Evolutionary conservation across 2,797 vertebrate genomes (phyloP).

Genomic region (Dicrostonyx torquatus): DNA sequence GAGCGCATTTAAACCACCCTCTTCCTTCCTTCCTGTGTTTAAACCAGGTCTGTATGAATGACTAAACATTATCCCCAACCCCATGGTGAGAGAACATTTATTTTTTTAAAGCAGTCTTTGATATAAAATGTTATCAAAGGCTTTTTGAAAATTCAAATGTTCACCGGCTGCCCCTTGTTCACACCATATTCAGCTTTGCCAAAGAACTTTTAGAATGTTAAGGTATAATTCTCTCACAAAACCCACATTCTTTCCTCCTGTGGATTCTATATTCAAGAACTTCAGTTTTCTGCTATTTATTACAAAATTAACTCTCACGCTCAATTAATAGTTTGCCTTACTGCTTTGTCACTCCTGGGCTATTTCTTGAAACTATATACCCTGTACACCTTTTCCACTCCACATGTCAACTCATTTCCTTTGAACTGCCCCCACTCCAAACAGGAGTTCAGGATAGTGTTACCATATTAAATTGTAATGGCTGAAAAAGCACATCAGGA

Average conservation of each 20-base stretch:
- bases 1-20: slow-evolving; percentile 12
- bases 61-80: slow-evolving; percentile 45
- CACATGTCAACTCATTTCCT: background rate
- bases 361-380: slow-evolving; percentile 17
- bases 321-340: slow-evolving; percentile 26
- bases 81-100: slow-evolving; percentile 22
- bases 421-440: background rate
- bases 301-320: slow-evolving; percentile 10
- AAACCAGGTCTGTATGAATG: slow-evolving; percentile 20
- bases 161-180: slow-evolving; percentile 26
- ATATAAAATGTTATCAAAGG: slow-evolving; percentile 57
- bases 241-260: slow-evolving; percentile 16
- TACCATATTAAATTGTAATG: slow-evolving; percentile 41
- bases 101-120: slow-evolving; percentile 57
- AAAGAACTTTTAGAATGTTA: slow-evolving; percentile 55
- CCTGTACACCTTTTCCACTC: background rate
- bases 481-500: slow-evolving; percentile 3
- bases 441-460: background rate
- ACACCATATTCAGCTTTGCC: slow-evolving; percentile 51
- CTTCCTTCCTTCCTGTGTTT: slow-evolving; percentile 43
- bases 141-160: slow-evolving; percentile 58
- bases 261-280: slow-evolving; percentile 48
- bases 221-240: slow-evolving; percentile 60
- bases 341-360: background rate
- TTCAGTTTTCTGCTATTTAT: slow-evolving; percentile 46